Conservation (phyloP, 2,797 vertebrate species). For the Cirrhinus mrigala region DNA sequence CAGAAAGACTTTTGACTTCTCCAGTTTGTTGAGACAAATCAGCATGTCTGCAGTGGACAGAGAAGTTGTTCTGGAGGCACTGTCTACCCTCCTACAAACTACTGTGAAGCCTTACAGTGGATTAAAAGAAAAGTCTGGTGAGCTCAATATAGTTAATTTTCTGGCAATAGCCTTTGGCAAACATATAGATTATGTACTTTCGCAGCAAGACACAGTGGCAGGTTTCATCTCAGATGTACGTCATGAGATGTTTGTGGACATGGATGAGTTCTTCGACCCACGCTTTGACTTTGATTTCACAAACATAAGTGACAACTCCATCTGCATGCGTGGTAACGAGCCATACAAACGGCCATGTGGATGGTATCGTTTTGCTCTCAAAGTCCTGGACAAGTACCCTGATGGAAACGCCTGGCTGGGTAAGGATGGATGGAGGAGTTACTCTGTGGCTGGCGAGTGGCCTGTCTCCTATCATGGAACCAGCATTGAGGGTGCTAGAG, state of each 20-base stretch:
- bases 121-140: background rate
- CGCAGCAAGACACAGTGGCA: background rate
- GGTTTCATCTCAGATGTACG: background rate
- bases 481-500: background rate
- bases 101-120: background rate
- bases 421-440: background rate
- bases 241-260: constrained; percentile 2
- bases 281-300: constrained; percentile 48
- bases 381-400: constrained; percentile 48
- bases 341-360: constrained; percentile 28
- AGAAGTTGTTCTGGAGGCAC: background rate
- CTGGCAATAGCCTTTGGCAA: background rate
- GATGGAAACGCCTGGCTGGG: constrained; percentile 57
- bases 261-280: constrained; percentile 19
- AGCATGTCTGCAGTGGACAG: constrained; percentile 1
- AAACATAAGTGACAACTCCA: background rate
- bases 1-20: background rate
- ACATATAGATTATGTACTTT: no score
- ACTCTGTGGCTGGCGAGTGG: constrained; percentile 40
- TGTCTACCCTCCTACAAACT: constrained; percentile 1
- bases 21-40: background rate
- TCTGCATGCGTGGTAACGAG: constrained; percentile 35
- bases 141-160: background rate
- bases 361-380: constrained; percentile 55
- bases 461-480: constrained; percentile 56